A percentile compares a stretch with the other conserved stretches of the same genome.
Evolutionary conservation across 1,140 invertebrate species (phyloP).

Genomic region (Heliconius melpomene): DNA sequence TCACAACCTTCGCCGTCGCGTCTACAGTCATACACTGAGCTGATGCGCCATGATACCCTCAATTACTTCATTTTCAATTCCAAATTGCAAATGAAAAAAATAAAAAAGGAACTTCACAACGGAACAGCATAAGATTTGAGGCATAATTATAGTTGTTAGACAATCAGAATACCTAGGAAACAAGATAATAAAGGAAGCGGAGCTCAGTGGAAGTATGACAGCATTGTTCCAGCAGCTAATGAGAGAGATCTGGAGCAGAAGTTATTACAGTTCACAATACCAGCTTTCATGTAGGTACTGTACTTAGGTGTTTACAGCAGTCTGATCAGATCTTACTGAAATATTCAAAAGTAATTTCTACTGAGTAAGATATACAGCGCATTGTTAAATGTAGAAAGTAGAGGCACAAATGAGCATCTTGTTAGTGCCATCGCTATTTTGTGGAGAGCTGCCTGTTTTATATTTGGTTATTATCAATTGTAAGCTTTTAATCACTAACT

Average conservation of each 20-base stretch:
- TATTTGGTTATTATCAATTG: neutral
- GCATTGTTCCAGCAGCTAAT: conserved; percentile 40
- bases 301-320: neutral
- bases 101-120: neutral
- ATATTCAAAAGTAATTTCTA: conserved; percentile 1
- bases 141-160: conserved; percentile 14
- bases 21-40: too few species aligned
- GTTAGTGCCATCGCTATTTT: neutral
- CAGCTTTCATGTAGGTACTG: conserved; percentile 2
- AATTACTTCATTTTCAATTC: too few species aligned
- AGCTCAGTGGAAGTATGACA: conserved; percentile 10
- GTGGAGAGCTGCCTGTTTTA: neutral
- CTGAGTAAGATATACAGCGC: neutral
- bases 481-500: neutral
- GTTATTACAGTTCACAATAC: conserved; percentile 31
- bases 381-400: neutral
- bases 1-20: too few species aligned
- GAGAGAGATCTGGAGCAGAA: conserved; percentile 44
- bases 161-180: conserved; percentile 3
- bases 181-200: conserved; percentile 4
- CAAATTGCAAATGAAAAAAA: neutral
- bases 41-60: too few species aligned
- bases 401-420: neutral
- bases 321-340: neutral
- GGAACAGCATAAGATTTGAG: neutral